Evolutionary conservation across 37 sponge, comb jelly and placozoan genomes (phyloP), one percentile per base, ranked within the genome.

Genomic region (Corticium candelabrum): DNA sequence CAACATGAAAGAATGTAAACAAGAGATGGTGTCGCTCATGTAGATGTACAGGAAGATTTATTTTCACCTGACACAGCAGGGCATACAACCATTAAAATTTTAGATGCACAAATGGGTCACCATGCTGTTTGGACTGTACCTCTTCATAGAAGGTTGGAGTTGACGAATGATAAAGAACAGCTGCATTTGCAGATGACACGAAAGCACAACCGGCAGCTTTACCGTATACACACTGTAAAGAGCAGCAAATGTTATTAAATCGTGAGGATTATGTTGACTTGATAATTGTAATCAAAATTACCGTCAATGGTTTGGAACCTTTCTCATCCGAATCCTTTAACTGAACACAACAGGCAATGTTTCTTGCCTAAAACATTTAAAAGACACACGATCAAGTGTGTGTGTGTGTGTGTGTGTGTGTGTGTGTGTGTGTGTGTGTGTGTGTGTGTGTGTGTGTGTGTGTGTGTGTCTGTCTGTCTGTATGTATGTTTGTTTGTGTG

Each of bases 1-100:
- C 79, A 78, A 95, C 71, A 82, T 95, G 92, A 68, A 74, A 87
- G 84, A 92, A 95, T 0, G 92, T 95, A 77, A 95, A 92, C 62
- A 95, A 79, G 11, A 95, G 57, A 79, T 95, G 96, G 68, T 92
- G 96, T 34, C 67, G 37, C 1, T 43, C 27, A 32, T 78, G 75
- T 1, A 95, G 40, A 15, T 84, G 30, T 4, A 92, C 76, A 15
- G 96, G 96, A 1, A 95, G 83, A 41, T 85, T 79, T 34, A 95
- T 69, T 74, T 95, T 95, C 57, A 92, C 82, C 94, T 93, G 70
- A 33, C 83, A 11, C 4, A 11, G 4, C 4, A 43, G 56, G 11
- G 11, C 73, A 70, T 32, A 70, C 7, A 27, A 11, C 11, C 77
- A 56, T 5, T 35, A 76, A 27, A 76, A 76, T n/a, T n/a, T n/a